Evolutionary conservation across 2,113 vertebrate genomes (phyloP), one percentile per base, ranked within the genome.

Genomic region (Elachura formosa): DNA sequence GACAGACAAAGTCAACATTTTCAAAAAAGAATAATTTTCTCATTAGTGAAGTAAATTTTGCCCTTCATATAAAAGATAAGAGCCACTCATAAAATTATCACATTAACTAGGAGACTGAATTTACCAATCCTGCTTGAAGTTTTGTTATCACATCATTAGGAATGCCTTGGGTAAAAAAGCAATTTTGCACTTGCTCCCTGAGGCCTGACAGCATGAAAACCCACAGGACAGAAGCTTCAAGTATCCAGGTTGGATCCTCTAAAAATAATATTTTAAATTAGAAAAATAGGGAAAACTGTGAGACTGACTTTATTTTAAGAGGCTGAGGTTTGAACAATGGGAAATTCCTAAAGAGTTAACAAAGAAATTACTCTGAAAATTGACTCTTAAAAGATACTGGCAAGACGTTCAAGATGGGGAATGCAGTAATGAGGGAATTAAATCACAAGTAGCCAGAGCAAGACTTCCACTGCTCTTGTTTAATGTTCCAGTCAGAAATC

Each of bases 121-220:
- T 77, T 67, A 81, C 18, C 13, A 87, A 61, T 56, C 67, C 26
- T 71, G 18, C 51, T 67, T 61, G 36, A 62, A 14, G 16, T 46
- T 77, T 52, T 77, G 33, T 62, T 84, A 87, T 51, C 29, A 62
- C 23, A 69, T 34, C 28, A 62, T 62, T 48, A n/a, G 64, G 16
- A 80, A 55, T 5, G 34, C 10, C 14, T n/a, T 0, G 0, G 14
- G 10, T n/a, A 36, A 87, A 81, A 41, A 25, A 40, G 21, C 5
- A 62, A 26, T 80, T 77, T 59, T 63, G 13, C 11, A 25, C 46
- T 41, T 77, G 34, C 7, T 77, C 23, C 45, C 34, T 63, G 41
- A 56, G 10, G 41, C 12, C 80, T 62, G 38, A 49, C 23, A 81
- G 6, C n/a, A 63, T 59, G 46, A 77, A 80, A 1, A 2, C 16